Conservation (phyloP, 2,113 vertebrate species). For the Phaetusa simplex region DNA sequence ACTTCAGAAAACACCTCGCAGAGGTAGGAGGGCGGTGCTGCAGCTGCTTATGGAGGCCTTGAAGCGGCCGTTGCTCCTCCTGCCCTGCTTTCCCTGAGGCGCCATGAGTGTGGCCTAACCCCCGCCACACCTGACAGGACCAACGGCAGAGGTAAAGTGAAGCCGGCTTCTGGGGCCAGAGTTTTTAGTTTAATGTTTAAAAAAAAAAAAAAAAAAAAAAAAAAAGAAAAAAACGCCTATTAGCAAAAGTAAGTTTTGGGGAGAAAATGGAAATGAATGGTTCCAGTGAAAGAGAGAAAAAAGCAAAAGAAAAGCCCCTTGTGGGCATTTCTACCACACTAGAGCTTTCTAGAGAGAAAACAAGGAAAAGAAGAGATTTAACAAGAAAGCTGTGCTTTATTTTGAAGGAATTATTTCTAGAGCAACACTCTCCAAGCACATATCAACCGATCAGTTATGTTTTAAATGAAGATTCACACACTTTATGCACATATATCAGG, state of each 20-base stretch:
- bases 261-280: background rate
- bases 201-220: background rate
- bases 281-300: background rate
- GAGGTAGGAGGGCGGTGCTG: background rate
- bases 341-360: background rate
- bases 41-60: background rate
- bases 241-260: background rate
- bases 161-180: fast-evolving
- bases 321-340: background rate
- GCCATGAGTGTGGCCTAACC: fast-evolving
- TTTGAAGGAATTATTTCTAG: background rate
- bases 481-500: background rate
- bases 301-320: background rate
- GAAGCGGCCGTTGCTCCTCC: fast-evolving
- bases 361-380: background rate
- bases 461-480: background rate
- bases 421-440: background rate
- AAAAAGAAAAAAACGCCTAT: too few species aligned
- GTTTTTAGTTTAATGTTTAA: background rate
- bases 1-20: background rate
- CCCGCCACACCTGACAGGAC: fast-evolving
- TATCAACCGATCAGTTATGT: background rate
- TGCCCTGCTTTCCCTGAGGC: fast-evolving
- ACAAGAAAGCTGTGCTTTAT: background rate
- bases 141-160: background rate